These are phyloP conservation scores for Chaitophorus viminalis DNA, from an alignment of 2,888 invertebrate genomes.

Conservation along the genomic window DNA sequence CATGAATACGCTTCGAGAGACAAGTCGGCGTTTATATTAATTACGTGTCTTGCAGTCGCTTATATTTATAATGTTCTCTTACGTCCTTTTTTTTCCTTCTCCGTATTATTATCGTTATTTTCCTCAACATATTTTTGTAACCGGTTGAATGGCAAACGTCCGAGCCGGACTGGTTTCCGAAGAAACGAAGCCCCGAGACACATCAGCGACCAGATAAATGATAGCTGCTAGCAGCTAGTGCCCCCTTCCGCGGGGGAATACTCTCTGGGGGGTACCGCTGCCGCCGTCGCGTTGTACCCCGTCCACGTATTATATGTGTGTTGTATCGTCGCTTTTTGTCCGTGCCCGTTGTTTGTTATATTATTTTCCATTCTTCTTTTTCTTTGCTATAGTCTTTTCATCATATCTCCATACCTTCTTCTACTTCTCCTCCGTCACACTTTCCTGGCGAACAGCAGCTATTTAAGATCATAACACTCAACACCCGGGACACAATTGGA, in stretches of 20 bases:
- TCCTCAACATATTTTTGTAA: background rate
- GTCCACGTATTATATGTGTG: background rate
- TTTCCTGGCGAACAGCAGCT: background rate
- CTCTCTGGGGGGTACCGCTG: conserved; percentile 1
- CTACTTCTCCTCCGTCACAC: background rate
- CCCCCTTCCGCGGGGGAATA: conserved; percentile 16
- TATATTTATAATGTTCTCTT: background rate
- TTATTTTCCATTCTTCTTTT: background rate
- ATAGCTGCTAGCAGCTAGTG: background rate
- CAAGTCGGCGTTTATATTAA: background rate
- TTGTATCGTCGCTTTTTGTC: background rate
- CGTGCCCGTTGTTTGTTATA: background rate
- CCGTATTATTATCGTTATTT: background rate
- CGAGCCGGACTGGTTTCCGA: conserved; percentile 5
- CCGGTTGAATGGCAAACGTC: conserved; percentile 9
- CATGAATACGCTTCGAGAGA: background rate
- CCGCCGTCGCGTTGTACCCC: background rate
- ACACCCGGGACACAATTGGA: conserved; percentile 3
- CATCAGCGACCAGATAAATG: background rate
- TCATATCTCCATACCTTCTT: background rate
- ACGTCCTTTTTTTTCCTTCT: background rate
- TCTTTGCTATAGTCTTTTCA: background rate
- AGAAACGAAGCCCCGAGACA: background rate
- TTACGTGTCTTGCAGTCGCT: background rate
- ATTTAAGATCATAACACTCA: conserved; percentile 31